Evolutionary conservation across 2,888 invertebrate species (phyloP).

Genomic region (Erannis defoliaria): DNA sequence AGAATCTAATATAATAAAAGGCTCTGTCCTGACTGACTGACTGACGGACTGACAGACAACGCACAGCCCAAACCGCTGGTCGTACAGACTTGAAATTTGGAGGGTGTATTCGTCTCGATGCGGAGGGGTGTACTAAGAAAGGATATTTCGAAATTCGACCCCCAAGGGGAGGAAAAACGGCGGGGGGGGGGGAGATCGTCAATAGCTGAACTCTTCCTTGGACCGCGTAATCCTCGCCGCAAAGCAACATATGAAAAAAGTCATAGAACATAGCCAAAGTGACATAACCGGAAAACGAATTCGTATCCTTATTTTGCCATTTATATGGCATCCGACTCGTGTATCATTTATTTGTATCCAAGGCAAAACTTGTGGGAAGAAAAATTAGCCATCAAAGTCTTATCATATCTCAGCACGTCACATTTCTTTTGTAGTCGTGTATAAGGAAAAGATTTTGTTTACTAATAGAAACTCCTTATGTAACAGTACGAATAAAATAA

Average conservation of each 20-base stretch:
- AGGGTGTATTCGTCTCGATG: no score
- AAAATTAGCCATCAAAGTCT: slow-evolving; percentile 41
- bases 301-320: slow-evolving; percentile 36
- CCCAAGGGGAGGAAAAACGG: no score
- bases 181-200: no score
- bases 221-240: no score
- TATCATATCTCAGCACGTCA: slow-evolving; percentile 38
- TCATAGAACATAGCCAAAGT: slow-evolving; percentile 12
- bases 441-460: slow-evolving; percentile 28
- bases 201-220: no score
- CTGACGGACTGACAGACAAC: no score
- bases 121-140: no score
- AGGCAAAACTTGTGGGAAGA: slow-evolving; percentile 34
- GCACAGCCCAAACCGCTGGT: no score
- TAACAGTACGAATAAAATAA: not conserved
- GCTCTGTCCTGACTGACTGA: no score
- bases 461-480: slow-evolving; percentile 18
- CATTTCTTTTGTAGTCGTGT: slow-evolving; percentile 26
- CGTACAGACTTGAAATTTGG: no score
- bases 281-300: slow-evolving; percentile 40
- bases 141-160: no score
- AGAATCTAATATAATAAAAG: no score
- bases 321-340: slow-evolving; percentile 38
- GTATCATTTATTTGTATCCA: slow-evolving; percentile 37
- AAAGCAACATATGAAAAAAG: slow-evolving; percentile 1